These are phyloP conservation scores for Battus philenor DNA, from an alignment of 1,140 invertebrate genomes.

Conservation along the genomic window DNA sequence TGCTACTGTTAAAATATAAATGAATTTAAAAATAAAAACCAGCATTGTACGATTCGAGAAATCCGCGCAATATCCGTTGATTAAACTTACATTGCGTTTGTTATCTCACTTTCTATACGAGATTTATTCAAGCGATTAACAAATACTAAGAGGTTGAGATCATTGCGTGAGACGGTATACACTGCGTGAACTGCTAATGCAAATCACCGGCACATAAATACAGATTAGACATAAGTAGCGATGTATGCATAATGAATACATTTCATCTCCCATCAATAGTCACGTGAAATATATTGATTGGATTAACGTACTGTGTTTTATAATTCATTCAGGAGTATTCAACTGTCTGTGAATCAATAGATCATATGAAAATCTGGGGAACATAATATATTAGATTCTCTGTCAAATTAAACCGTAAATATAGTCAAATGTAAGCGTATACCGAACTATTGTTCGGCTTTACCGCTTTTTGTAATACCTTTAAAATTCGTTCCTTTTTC, in stretches of 20 bases:
- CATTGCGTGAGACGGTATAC: conserved; percentile 4
- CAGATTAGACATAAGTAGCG: conserved; percentile 1
- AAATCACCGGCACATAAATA: conserved; percentile 6
- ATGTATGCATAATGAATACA: conserved; percentile 1
- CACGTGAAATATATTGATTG: conserved; percentile 5
- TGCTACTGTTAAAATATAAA: too few relatives aligned
- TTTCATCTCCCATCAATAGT: conserved; percentile 6
- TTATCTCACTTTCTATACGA: not conserved
- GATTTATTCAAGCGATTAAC: conserved; percentile 2
- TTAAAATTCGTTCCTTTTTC: too few relatives aligned
- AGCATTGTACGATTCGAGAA: too few relatives aligned
- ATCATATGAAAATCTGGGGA: too few relatives aligned
- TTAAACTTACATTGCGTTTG: too few relatives aligned
- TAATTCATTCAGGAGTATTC: not conserved
- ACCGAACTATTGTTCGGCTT: too few relatives aligned
- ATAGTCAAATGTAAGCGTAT: too few relatives aligned
- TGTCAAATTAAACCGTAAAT: too few relatives aligned
- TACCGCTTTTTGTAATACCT: too few relatives aligned
- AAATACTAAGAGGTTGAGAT: not conserved
- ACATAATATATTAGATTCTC: too few relatives aligned
- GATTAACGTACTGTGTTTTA: not conserved
- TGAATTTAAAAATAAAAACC: too few relatives aligned
- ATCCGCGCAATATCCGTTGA: too few relatives aligned
- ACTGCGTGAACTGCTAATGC: not conserved
- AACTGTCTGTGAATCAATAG: not conserved